Conservation (phyloP, 2,888 invertebrate genomes). For the Caenorhabditis macrosperma region DNA sequence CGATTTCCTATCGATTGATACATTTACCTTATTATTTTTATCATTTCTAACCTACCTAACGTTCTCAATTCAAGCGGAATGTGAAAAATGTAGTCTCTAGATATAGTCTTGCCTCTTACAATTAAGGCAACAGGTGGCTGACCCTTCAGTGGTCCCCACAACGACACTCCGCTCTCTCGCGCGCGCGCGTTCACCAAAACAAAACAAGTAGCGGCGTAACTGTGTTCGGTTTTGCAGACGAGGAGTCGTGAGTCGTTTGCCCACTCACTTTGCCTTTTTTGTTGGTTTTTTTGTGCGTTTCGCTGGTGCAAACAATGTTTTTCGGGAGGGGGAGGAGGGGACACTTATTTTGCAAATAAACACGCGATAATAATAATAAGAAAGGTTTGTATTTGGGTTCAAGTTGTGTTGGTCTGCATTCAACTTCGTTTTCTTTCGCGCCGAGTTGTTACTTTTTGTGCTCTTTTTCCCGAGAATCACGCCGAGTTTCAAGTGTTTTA, state of each 20-base stretch:
- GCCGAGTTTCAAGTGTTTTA: too few species aligned
- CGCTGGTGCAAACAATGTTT: slow-evolving; percentile 5
- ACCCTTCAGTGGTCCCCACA: too few species aligned
- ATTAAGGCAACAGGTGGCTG: too few species aligned
- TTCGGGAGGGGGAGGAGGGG: too few species aligned
- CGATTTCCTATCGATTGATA: too few species aligned
- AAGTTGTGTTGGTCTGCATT: neutral
- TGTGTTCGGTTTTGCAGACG: too few species aligned
- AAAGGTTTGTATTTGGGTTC: slow-evolving; percentile 8
- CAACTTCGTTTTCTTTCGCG: neutral
- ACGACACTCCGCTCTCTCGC: too few species aligned
- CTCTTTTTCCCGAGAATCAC: too few species aligned
- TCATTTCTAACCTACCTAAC: neutral
- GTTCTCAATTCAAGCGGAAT: neutral
- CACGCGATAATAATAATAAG: neutral
- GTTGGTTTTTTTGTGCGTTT: neutral
- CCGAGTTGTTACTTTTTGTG: neutral
- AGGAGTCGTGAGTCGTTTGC: neutral
- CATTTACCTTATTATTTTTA: neutral
- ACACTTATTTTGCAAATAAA: neutral
- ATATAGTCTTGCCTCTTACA: too few species aligned
- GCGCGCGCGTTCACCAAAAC: too few species aligned
- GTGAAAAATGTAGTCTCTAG: too few species aligned
- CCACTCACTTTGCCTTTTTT: neutral
- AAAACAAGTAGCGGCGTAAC: neutral